These are phyloP conservation scores for Climacteris rufus DNA, from an alignment of 2,113 vertebrate species.

Conservation along the genomic window DNA sequence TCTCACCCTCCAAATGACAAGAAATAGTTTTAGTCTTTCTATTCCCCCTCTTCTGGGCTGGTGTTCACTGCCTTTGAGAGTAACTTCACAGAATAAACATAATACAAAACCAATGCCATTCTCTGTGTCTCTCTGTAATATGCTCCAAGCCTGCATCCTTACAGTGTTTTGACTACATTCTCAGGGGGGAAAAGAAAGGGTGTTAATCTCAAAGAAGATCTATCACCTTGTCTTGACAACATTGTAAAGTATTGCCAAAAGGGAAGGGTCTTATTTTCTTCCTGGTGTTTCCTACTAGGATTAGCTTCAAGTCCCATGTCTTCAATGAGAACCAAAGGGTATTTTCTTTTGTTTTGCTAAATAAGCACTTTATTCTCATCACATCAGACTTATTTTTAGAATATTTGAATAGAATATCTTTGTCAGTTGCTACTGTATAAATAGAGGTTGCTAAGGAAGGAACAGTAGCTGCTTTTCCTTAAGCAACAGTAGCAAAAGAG, in stretches of 20 bases:
- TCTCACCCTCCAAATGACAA: not conserved
- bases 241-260: not conserved
- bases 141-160: not conserved
- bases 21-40: not conserved
- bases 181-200: not conserved
- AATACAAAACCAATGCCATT: not conserved
- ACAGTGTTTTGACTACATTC: not conserved
- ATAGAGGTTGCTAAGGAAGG: constrained; percentile 40
- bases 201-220: not conserved
- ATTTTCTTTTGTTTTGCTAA: constrained; percentile 8
- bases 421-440: constrained; percentile 12
- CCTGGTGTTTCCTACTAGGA: not conserved
- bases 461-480: constrained; percentile 30
- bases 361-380: not conserved
- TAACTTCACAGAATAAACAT: not conserved
- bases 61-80: not conserved
- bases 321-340: not conserved
- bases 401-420: constrained; percentile 16
- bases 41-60: not conserved
- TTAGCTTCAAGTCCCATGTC: not conserved
- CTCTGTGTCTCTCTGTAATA: not conserved
- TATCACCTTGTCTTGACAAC: not conserved
- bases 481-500: not conserved
- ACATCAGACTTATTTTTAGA: constrained; percentile 39
- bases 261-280: not conserved